Percentiles rank a stretch among this genome's conserved stretches.
These are phyloP conservation scores for Gnathochromis pfefferi DNA, from an alignment of 2,113 vertebrate genomes.

Conservation along the genomic window DNA sequence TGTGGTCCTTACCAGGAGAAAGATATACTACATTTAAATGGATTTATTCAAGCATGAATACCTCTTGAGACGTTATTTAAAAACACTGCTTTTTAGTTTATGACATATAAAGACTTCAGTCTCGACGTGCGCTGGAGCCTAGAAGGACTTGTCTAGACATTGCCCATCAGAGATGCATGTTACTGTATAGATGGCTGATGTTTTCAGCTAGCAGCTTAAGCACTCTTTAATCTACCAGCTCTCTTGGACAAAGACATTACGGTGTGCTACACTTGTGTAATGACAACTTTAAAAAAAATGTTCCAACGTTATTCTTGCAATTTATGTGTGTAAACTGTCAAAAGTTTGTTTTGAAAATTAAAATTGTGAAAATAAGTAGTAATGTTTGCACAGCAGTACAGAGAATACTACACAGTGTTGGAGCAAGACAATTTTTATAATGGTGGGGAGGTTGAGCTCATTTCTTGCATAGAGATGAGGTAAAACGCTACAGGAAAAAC, in stretches of 20 bases:
- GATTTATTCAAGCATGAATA: background rate
- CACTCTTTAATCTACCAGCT: background rate
- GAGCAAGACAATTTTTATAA: background rate
- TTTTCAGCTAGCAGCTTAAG: background rate
- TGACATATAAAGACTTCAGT: background rate
- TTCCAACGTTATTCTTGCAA: background rate
- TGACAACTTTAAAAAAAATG: background rate
- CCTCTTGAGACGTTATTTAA: background rate
- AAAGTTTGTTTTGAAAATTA: background rate
- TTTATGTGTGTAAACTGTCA: background rate
- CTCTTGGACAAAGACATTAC: background rate
- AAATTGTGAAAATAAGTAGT: background rate
- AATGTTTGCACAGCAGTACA: background rate
- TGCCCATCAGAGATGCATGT: background rate
- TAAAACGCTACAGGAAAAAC: background rate
- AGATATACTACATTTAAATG: background rate
- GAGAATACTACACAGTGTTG: background rate
- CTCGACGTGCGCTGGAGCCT: background rate
- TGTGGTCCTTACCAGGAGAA: background rate
- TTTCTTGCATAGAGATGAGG: background rate
- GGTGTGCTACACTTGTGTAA: background rate
- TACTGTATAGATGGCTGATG: background rate
- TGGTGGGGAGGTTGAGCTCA: background rate
- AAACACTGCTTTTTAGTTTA: background rate
- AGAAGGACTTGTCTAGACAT: background rate